Evolutionary conservation across 1,140 invertebrate species (phyloP).

Genomic region (Aphelenchoides besseyi): DNA sequence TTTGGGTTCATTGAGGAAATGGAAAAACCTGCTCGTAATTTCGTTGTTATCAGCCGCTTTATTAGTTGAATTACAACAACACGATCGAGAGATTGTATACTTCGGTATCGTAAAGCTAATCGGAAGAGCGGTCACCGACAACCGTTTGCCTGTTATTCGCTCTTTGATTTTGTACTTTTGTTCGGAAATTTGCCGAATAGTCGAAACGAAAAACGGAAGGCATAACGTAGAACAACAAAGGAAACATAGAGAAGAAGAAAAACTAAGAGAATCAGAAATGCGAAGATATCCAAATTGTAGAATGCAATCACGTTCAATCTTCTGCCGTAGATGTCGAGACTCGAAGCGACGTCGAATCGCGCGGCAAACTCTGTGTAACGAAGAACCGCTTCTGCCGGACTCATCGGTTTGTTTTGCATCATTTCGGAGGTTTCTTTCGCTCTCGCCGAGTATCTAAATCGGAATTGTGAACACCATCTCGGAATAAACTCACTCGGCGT

Average conservation of each 20-base stretch:
- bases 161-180: neutral
- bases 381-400: slow-evolving; percentile 21
- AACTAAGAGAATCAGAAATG: slow-evolving; percentile 9
- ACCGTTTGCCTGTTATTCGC: neutral
- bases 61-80: too few relatives aligned
- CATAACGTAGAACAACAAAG: neutral
- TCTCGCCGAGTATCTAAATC: slow-evolving; percentile 14
- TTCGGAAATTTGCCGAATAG: neutral
- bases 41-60: too few relatives aligned
- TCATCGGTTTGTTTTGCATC: slow-evolving; percentile 28
- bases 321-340: slow-evolving; percentile 15
- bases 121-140: too few relatives aligned
- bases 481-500: neutral
- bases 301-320: slow-evolving; percentile 20
- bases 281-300: slow-evolving; percentile 27
- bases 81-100: too few relatives aligned
- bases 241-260: neutral
- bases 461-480: slow-evolving; percentile 20
- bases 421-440: slow-evolving; percentile 26
- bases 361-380: slow-evolving; percentile 34
- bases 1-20: too few relatives aligned
- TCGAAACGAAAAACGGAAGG: neutral
- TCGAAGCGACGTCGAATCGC: slow-evolving; percentile 18
- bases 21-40: too few relatives aligned
- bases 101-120: too few relatives aligned